These are phyloP conservation scores for Oxycera nigricornis DNA, from an alignment of 2,888 invertebrate genomes.

Conservation along the genomic window DNA sequence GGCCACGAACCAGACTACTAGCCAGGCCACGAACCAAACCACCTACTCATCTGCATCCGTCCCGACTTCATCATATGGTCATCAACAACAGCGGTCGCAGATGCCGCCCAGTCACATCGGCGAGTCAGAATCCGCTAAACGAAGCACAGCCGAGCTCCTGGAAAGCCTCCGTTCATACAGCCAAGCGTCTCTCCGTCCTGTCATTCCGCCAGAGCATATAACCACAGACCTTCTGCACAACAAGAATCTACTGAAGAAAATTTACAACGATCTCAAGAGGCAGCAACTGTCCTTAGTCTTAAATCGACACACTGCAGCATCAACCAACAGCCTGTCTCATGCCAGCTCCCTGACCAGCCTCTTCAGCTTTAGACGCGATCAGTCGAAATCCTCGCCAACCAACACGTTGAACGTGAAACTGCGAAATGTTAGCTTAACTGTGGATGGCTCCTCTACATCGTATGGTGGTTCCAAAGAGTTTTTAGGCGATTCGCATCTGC, in stretches of 20 bases:
- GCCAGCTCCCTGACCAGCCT: slow-evolving; percentile 42
- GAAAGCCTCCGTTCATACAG: slow-evolving; percentile 37
- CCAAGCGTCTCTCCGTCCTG: slow-evolving; percentile 31
- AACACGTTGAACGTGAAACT: neutral
- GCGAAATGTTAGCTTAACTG: neutral
- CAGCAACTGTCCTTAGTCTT: slow-evolving; percentile 57
- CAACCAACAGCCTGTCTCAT: slow-evolving; percentile 41
- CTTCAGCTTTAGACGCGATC: slow-evolving; percentile 36
- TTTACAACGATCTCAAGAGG: slow-evolving; percentile 58
- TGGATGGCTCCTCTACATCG: neutral
- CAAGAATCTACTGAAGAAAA: slow-evolving; percentile 70
- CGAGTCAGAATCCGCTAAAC: neutral
- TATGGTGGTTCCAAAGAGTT: neutral
- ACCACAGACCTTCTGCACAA: slow-evolving; percentile 77
- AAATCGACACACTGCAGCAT: slow-evolving; percentile 52
- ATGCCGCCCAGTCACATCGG: slow-evolving; percentile 49
- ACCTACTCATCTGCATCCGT: slow-evolving; percentile 5
- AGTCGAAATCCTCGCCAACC: slow-evolving; percentile 1
- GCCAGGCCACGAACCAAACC: neutral
- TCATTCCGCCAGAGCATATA: slow-evolving; percentile 67
- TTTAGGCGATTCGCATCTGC: neutral
- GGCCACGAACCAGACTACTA: neutral
- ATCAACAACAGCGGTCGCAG: neutral
- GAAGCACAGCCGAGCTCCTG: slow-evolving; percentile 24
- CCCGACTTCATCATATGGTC: neutral